Base-by-base conservation (phyloP, 2,113 vertebrate genomes). In the Myrmecophaga tridactyla region DNA sequence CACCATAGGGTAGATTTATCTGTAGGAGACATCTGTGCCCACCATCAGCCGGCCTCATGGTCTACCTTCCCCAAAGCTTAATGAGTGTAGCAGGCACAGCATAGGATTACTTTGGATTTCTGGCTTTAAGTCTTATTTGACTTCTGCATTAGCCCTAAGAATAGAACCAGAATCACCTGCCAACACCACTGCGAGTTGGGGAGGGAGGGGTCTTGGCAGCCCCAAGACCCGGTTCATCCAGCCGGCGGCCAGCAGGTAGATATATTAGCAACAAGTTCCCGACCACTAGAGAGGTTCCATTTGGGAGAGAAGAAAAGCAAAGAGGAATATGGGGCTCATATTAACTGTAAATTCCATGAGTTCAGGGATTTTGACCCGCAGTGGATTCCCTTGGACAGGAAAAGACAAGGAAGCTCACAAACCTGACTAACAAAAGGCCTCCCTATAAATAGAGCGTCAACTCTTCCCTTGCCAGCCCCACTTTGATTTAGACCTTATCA, bases 161-260 rank as follows among this genome's bases (percentile, higher is more conserved):
- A 89, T 53, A 96, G 94, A 96, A 73, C 14, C 91, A 83, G 56
- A 72, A 31, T 91, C 60, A 15, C 29, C 73, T 94, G 75, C 89
- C 25, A 34, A 60, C 18, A 8, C 53, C 21, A 1, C 3, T 2
- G 7, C 12, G 36, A 69, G n/a, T n/a, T n/a, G n/a, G 21, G 46
- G n/a, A 53, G 31, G 0, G 1, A 51, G 51, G 34, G 76, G 51
- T 34, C 41, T 65, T 36, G n/a, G 70, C 10, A 14, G 43, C 60
- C 48, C 58, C 25, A 1, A 0, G 2, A 17, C 48, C 14, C 0
- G 0, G 81, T n/a, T 85, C n/a, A 0, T n/a, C 89, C 13, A 14
- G 46, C 39, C 46, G 34, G 1, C 29, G 0, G 21, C 27, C 2
- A 1, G 72, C 48, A 41, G 25, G 43, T 5, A 34, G 67, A 62